Conservation (phyloP, 2,888 invertebrate species). For the Miltochrista miniata region DNA sequence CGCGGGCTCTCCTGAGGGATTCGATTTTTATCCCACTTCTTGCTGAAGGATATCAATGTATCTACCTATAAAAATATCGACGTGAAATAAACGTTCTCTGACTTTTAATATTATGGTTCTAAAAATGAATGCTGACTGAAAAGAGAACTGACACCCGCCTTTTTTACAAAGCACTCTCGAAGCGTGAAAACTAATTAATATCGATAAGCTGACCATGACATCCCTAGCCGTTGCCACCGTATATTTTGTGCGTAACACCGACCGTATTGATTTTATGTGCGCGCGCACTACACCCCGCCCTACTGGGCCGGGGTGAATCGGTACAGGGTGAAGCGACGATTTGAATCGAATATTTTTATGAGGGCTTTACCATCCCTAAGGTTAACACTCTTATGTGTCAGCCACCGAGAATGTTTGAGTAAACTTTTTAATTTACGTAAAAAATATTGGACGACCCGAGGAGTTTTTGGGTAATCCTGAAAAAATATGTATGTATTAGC, state of each 20-base stretch:
- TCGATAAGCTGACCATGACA: conserved; percentile 70
- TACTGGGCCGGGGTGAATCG: conserved; percentile 53
- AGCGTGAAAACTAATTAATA: conserved; percentile 41
- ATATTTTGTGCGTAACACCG: conserved; percentile 76
- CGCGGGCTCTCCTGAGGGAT: too few relatives aligned
- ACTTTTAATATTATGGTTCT: conserved; percentile 14
- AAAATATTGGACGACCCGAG: conserved; percentile 20
- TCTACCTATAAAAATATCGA: too few relatives aligned
- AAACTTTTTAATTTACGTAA: conserved; percentile 40
- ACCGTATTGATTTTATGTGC: conserved; percentile 80
- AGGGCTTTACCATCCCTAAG: conserved; percentile 72
- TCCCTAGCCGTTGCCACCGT: conserved; percentile 62
- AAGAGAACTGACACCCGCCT: conserved; percentile 11
- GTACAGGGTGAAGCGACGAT: conserved; percentile 72
- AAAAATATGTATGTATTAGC: conserved; percentile 24
- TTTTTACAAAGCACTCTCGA: conserved; percentile 24
- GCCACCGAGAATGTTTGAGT: conserved; percentile 47
- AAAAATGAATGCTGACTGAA: conserved; percentile 20
- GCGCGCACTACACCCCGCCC: conserved; percentile 65
- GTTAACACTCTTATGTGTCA: conserved; percentile 69
- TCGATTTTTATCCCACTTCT: too few relatives aligned
- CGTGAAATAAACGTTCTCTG: too few relatives aligned
- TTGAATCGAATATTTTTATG: conserved; percentile 79
- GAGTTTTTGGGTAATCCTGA: conserved; percentile 20
- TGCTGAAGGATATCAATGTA: too few relatives aligned